Percentiles rank a stretch among this genome's conserved stretches.
These are phyloP conservation scores for Belonocnema kinseyi DNA, from an alignment of 1,140 invertebrate genomes.

Conservation along the genomic window DNA sequence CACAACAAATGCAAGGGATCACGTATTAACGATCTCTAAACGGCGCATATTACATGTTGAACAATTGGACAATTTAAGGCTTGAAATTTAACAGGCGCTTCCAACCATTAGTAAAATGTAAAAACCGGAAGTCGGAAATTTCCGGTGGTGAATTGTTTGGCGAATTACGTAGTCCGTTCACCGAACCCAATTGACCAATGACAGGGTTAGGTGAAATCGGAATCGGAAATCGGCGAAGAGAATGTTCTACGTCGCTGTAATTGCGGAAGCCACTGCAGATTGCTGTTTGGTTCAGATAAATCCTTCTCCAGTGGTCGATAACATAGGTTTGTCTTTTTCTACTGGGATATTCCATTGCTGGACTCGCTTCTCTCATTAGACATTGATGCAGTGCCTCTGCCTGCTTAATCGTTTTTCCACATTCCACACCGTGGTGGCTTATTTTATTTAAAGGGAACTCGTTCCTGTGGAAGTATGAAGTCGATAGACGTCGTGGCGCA, in stretches of 20 bases:
- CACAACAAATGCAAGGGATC: too few species aligned
- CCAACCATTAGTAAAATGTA: neutral
- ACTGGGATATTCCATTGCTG: constrained; percentile 37
- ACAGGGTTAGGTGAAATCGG: constrained; percentile 49
- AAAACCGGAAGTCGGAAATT: constrained; percentile 2
- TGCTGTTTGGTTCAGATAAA: constrained; percentile 44
- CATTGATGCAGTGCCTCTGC: constrained; percentile 16
- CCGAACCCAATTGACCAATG: constrained; percentile 21
- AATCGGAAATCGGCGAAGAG: constrained; percentile 49
- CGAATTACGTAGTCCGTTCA: constrained; percentile 4
- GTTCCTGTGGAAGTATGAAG: constrained; percentile 4
- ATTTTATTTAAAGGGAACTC: constrained; percentile 20
- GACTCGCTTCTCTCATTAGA: constrained; percentile 43
- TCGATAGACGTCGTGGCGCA: neutral
- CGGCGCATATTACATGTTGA: too few species aligned
- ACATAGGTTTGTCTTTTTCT: constrained; percentile 40
- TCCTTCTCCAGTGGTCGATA: constrained; percentile 40
- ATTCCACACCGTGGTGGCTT: constrained; percentile 32
- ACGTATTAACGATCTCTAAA: too few species aligned
- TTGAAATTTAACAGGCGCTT: neutral
- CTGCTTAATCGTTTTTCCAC: constrained; percentile 39
- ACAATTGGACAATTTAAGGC: neutral
- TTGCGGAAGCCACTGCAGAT: constrained; percentile 52
- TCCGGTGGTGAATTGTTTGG: constrained; percentile 12
- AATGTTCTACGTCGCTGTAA: constrained; percentile 47